Conservation (phyloP, 2,888 invertebrate genomes). For the Calameuta filiformis region DNA sequence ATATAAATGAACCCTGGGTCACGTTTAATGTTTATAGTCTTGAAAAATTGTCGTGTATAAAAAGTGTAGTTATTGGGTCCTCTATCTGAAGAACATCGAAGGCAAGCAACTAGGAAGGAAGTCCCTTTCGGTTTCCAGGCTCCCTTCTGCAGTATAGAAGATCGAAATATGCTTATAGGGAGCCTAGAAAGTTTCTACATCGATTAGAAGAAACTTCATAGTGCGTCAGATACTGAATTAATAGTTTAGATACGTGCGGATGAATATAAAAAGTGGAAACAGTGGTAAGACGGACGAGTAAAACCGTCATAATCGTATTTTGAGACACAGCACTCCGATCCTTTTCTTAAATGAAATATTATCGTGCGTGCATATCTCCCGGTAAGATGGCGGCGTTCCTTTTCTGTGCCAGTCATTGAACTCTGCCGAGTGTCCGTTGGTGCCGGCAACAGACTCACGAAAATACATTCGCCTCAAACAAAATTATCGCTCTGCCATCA, state of each 20-base stretch:
- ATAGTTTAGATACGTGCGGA: not conserved
- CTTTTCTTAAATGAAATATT: conserved; percentile 27
- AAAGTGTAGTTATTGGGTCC: not conserved
- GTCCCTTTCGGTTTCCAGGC: not conserved
- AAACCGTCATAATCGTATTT: not conserved
- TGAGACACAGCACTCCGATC: not conserved
- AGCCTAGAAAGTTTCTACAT: not conserved
- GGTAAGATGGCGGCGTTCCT: conserved; percentile 55
- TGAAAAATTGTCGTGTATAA: not conserved
- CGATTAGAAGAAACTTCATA: not conserved
- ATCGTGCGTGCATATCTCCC: conserved; percentile 45
- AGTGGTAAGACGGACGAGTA: not conserved
- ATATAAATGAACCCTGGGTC: not conserved
- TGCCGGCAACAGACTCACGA: conserved; percentile 26
- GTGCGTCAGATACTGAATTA: not conserved
- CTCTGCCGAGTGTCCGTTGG: conserved; percentile 39
- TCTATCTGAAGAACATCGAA: not conserved
- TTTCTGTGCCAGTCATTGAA: conserved; percentile 65
- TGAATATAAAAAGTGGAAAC: not conserved
- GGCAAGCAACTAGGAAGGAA: not conserved
- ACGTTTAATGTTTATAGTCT: not conserved
- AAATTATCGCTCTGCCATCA: not conserved
- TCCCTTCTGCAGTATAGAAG: not conserved
- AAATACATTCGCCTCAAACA: conserved; percentile 23
- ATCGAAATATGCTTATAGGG: not conserved